Conservation (phyloP, 2,888 invertebrate species). For the Keiferia lycopersicella region DNA sequence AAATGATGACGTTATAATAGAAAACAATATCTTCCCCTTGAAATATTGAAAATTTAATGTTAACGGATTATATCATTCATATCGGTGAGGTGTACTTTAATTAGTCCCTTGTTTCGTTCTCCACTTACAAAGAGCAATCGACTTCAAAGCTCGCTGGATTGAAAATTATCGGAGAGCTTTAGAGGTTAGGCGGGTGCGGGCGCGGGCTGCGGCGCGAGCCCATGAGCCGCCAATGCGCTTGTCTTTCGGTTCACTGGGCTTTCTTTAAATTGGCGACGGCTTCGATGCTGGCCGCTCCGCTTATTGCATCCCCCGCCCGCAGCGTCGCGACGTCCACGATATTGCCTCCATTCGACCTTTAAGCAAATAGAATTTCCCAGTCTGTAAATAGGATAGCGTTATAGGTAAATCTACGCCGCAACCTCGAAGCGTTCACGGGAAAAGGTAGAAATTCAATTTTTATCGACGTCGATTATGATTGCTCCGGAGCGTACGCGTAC, state of each 20-base stretch:
- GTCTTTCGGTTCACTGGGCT: conserved; percentile 82
- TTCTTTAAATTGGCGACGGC: conserved; percentile 82
- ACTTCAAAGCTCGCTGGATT: conserved; percentile 80
- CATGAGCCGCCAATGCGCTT: conserved; percentile 81
- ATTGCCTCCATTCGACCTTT: conserved; percentile 79
- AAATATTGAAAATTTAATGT: not conserved
- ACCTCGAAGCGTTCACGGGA: conserved; percentile 58
- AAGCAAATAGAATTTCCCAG: conserved; percentile 78
- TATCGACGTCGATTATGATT: conserved; percentile 58
- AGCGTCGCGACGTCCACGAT: conserved; percentile 76
- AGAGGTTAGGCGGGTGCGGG: conserved; percentile 64
- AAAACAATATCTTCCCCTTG: not conserved
- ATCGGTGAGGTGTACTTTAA: conserved; percentile 54
- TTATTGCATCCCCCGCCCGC: conserved; percentile 78
- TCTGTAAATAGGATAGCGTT: conserved; percentile 74
- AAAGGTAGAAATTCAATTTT: conserved; percentile 69
- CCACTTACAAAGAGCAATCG: conserved; percentile 79
- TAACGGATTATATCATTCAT: conserved; percentile 55
- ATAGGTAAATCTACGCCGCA: conserved; percentile 68
- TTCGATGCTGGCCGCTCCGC: conserved; percentile 73
- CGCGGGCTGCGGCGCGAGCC: conserved; percentile 48
- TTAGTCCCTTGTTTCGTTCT: conserved; percentile 65
- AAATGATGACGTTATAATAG: not conserved
- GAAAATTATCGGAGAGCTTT: conserved; percentile 80
- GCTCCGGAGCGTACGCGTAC: conserved; percentile 35